Conservation (phyloP, 2,888 invertebrate genomes). For the Arctia plantaginis region DNA sequence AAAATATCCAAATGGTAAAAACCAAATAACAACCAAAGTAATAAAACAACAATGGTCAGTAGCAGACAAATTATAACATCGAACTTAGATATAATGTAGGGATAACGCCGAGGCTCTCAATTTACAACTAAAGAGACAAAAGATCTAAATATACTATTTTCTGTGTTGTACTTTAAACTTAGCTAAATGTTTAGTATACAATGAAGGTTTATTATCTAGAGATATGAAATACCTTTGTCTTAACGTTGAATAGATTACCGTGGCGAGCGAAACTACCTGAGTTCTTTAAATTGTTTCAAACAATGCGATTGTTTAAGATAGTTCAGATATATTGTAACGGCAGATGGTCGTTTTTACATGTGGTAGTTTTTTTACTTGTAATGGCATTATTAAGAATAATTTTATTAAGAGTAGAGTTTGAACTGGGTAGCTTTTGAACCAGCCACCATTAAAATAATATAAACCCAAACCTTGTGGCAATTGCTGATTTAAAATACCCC, state of each 20-base stretch:
- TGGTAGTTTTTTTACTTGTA: background rate
- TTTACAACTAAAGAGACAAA: background rate
- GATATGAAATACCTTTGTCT: background rate
- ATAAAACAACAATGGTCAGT: background rate
- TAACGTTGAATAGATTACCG: too few relatives aligned
- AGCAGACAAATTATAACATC: background rate
- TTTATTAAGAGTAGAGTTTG: background rate
- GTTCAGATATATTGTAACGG: background rate
- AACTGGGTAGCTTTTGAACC: background rate
- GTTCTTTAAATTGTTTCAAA: background rate
- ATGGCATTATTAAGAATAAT: background rate
- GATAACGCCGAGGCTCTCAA: background rate
- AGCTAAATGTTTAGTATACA: background rate
- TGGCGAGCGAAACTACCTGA: slow-evolving; percentile 3
- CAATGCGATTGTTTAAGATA: background rate
- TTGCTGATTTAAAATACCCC: background rate
- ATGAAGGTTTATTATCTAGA: background rate
- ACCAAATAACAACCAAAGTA: background rate
- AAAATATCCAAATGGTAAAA: too few relatives aligned
- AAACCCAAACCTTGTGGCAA: background rate
- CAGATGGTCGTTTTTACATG: background rate
- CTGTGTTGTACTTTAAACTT: background rate
- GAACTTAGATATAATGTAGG: background rate
- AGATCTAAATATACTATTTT: background rate
- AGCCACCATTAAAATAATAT: too few relatives aligned